Percentiles rank a stretch among this genome's conserved stretches.
phyloP scores from a whole-genome alignment of 53 echinoderm and acorn worm genomes.

The Antedon mediterranea region DNA sequence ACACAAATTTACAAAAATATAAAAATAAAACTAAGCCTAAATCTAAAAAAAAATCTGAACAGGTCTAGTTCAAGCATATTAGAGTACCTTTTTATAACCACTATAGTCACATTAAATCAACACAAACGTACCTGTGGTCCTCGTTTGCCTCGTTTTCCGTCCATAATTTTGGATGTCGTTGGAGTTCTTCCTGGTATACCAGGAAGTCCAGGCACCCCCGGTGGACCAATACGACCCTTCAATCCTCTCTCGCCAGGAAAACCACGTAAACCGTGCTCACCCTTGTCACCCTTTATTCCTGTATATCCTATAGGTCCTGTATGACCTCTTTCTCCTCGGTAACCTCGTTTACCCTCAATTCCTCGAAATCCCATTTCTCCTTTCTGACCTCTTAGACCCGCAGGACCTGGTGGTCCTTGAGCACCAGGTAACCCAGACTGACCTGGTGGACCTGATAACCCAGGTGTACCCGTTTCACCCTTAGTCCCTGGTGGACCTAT shows the following conservation, averaged over 20 bases:
- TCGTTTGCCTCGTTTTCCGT: background rate
- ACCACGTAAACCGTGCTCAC: background rate
- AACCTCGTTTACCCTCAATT: constrained; percentile 3
- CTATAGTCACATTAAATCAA: no score
- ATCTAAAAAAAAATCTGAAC: no score
- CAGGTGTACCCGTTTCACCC: constrained; percentile 16
- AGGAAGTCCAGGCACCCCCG: constrained; percentile 4
- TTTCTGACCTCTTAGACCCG: constrained; percentile 5
- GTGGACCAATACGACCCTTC: constrained; percentile 7
- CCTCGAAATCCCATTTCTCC: constrained; percentile 10
- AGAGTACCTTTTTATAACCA: no score
- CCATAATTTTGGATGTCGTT: background rate
- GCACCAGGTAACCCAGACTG: constrained; percentile 3
- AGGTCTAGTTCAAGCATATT: no score
- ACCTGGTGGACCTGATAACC: constrained; percentile 7
- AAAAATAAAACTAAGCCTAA: no score
- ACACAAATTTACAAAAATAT: no score
- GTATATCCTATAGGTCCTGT: background rate
- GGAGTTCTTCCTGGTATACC: background rate
- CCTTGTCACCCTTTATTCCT: background rate
- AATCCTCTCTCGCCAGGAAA: background rate
- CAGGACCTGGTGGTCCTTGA: constrained; percentile 8
- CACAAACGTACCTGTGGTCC: background rate
- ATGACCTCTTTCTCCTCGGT: background rate
- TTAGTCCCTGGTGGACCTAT: constrained; percentile 4